Conservation (phyloP, 2,113 vertebrate species). For the Antennarius striatus region DNA sequence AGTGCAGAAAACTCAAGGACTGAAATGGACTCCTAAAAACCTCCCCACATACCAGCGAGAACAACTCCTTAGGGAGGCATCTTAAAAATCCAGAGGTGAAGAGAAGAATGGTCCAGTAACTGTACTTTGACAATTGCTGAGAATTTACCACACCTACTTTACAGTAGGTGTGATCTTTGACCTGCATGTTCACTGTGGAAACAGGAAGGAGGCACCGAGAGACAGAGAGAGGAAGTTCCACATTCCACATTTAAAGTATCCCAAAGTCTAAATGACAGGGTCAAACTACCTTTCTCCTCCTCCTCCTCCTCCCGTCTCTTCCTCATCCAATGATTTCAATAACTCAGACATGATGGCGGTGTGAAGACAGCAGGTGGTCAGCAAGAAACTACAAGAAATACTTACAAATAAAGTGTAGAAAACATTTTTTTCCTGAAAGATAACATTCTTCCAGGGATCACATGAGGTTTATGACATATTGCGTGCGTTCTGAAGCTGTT, state of each 20-base stretch:
- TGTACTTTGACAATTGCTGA: slow-evolving; percentile 25
- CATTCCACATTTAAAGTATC: slow-evolving; percentile 59
- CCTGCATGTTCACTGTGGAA: slow-evolving; percentile 22
- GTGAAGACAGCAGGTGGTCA: slow-evolving; percentile 7
- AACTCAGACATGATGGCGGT: background rate
- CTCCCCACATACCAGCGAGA: background rate
- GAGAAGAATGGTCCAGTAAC: slow-evolving; percentile 33
- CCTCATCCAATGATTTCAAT: slow-evolving; percentile 9
- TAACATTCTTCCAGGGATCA: background rate
- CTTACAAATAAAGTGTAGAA: background rate
- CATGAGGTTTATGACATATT: slow-evolving; percentile 3
- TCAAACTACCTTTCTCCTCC: slow-evolving; percentile 51
- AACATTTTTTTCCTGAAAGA: background rate
- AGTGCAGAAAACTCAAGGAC: slow-evolving; percentile 21
- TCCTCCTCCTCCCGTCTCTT: slow-evolving; percentile 1
- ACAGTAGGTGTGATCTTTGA: slow-evolving; percentile 56
- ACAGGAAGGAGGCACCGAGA: slow-evolving; percentile 61
- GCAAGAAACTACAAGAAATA: slow-evolving; percentile 19
- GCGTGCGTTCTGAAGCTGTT: slow-evolving; percentile 2
- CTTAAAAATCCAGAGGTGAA: slow-evolving; percentile 24
- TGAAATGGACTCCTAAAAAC: slow-evolving; percentile 27
- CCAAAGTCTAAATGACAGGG: slow-evolving; percentile 36
- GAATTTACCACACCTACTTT: slow-evolving; percentile 46
- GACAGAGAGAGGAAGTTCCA: slow-evolving; percentile 69
- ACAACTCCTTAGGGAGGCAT: slow-evolving; percentile 24